Evolutionary conservation across 2,113 vertebrate species (phyloP).

Genomic region (Calonectris borealis): DNA sequence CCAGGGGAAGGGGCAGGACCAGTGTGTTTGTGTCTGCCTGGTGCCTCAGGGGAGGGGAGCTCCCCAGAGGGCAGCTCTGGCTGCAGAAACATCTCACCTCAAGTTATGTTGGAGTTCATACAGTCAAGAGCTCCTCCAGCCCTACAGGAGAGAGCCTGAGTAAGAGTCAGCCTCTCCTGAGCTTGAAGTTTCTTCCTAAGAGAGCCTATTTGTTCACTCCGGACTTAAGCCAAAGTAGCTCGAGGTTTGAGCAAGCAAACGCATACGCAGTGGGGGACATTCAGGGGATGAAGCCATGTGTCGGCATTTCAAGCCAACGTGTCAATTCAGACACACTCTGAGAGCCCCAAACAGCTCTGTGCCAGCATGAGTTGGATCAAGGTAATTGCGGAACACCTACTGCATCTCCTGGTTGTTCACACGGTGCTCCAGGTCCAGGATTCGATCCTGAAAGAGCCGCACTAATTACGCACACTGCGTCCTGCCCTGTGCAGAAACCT

Average conservation of each 20-base stretch:
- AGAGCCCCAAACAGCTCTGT: neutral
- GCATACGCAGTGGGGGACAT: neutral
- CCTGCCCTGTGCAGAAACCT: neutral
- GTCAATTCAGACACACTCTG: neutral
- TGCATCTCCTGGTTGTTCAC: neutral
- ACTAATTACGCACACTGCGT: accelerated
- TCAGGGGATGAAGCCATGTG: neutral
- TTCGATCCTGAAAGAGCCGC: neutral
- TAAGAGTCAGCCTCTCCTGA: neutral
- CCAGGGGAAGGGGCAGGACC: neutral
- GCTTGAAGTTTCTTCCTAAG: neutral
- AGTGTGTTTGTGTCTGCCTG: neutral
- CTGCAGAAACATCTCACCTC: neutral
- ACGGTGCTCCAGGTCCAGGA: neutral
- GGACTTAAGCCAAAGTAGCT: neutral
- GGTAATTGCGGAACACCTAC: neutral
- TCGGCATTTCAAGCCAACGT: neutral
- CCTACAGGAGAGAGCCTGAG: neutral
- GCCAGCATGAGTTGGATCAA: neutral
- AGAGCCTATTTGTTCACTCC: neutral
- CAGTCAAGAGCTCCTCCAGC: neutral
- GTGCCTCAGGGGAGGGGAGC: neutral
- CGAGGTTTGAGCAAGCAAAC: neutral
- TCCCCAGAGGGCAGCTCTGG: neutral
- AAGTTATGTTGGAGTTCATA: neutral